Conservation (phyloP, 2,113 vertebrate species). For the Motacilla tschutschensis region DNA sequence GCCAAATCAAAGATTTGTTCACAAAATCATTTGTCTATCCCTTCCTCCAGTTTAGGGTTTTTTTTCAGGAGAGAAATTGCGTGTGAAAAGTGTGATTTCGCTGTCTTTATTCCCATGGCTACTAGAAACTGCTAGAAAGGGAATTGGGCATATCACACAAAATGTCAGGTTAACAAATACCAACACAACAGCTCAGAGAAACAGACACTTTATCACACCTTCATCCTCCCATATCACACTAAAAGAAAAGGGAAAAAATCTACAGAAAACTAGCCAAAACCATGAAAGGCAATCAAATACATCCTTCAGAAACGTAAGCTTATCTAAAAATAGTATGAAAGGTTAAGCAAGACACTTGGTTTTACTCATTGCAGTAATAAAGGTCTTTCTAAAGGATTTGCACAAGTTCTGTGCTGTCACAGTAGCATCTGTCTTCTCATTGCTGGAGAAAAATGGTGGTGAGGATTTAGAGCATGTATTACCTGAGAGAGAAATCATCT, state of each 20-base stretch:
- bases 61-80: neutral
- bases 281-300: neutral
- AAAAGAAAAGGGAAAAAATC: neutral
- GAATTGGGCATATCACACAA: neutral
- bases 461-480: slow-evolving; percentile 9
- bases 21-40: neutral
- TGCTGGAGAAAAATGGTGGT: neutral
- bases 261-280: slow-evolving; percentile 10
- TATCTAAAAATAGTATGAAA: slow-evolving; percentile 38
- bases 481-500: slow-evolving; percentile 37
- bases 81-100: slow-evolving; percentile 27
- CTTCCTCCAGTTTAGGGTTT: neutral
- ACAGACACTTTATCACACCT: slow-evolving; percentile 11
- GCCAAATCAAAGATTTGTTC: neutral
- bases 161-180: slow-evolving; percentile 36
- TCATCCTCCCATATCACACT: neutral
- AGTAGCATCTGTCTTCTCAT: slow-evolving; percentile 23
- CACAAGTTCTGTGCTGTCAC: neutral
- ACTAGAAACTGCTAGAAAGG: slow-evolving; percentile 20
- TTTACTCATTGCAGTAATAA: neutral
- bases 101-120: slow-evolving; percentile 35
- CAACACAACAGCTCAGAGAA: slow-evolving; percentile 19
- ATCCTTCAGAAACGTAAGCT: neutral
- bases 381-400: neutral
- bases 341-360: neutral